A percentile compares a stretch with the other conserved stretches of the same genome.
Evolutionary conservation across 2,888 invertebrate species (phyloP).

Genomic region (Drosophila borealis): DNA sequence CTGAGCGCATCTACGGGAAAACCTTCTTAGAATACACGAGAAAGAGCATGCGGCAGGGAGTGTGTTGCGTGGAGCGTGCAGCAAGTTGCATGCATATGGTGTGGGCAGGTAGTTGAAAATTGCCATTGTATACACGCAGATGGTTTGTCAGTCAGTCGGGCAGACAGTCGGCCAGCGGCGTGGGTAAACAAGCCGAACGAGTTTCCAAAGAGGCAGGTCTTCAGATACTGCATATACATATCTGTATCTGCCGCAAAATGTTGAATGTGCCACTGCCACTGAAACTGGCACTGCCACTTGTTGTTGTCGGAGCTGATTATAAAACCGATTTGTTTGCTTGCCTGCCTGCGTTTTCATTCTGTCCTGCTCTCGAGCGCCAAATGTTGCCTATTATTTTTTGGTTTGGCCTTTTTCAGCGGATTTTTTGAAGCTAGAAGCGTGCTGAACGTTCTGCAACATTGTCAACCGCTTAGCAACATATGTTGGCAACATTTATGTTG

Average conservation of each 20-base stretch:
- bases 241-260: constrained; percentile 58
- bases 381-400: background rate
- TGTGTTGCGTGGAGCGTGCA: constrained; percentile 16
- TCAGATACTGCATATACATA: constrained; percentile 46
- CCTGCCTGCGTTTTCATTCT: constrained; percentile 23
- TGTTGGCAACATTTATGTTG: constrained; percentile 25
- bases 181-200: constrained; percentile 73
- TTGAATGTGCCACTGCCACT: constrained; percentile 57
- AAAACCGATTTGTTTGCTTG: constrained; percentile 50
- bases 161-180: constrained; percentile 35
- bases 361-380: constrained; percentile 12
- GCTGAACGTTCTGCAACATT: constrained; percentile 11
- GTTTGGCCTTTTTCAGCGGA: background rate
- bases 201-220: constrained; percentile 50
- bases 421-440: constrained; percentile 7
- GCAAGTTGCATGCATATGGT: constrained; percentile 54
- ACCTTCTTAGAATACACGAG: constrained; percentile 35
- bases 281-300: constrained; percentile 54
- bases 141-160: constrained; percentile 14
- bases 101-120: constrained; percentile 49
- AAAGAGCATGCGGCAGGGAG: constrained; percentile 20
- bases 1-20: constrained; percentile 35
- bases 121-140: constrained; percentile 26
- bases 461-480: constrained; percentile 24
- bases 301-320: constrained; percentile 54